Base-by-base conservation (phyloP, 2,888 invertebrate genomes). In the Pseudeuparius sepicola region DNA sequence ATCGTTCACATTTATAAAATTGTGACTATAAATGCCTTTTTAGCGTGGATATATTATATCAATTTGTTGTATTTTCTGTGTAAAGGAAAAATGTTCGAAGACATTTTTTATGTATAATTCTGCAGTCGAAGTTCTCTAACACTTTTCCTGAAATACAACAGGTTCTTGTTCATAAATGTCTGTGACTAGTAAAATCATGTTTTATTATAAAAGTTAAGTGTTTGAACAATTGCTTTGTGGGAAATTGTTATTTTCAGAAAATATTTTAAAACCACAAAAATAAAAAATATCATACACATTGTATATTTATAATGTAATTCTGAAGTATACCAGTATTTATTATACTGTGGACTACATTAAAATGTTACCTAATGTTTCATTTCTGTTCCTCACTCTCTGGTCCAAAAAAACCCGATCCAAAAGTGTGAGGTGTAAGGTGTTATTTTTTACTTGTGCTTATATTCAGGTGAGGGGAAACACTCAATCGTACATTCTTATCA, bases 251-350 rank as follows among this genome's bases (percentile, higher is more conserved):
- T 65, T 65, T 66, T 66, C 63, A 64, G 64, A 64, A 63, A 65
- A 65, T 64, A 64, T 64, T 61, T 62, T 61, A 61, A 63, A 63
- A 61, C 57, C 57, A 60, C 57, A 60, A 60, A 61, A 60, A 61
- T 50, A 56, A 57, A 56, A 59, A 61, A 61, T 59, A 62, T 59
- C 60, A 60, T 64, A 64, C 63, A 65, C 63, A 65, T 65, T 66
- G 65, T 66, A 66, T 65, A 66, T 65, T 66, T 66, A 65, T 65
- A 65, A 65, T 65, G 65, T 66, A 65, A 63, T 64, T 64, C 64
- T 64, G 64, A 64, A 64, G 64, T 66, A 64, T 65, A 65, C 62
- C 65, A 64, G 65, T 65, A 65, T 65, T 66, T 66, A 66, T 64
- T 66, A 63, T 63, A 66, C 65, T 65, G 64, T 64, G 62, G 61